Conservation (phyloP, 2,797 vertebrate species). For the Cheirogaleus major region DNA sequence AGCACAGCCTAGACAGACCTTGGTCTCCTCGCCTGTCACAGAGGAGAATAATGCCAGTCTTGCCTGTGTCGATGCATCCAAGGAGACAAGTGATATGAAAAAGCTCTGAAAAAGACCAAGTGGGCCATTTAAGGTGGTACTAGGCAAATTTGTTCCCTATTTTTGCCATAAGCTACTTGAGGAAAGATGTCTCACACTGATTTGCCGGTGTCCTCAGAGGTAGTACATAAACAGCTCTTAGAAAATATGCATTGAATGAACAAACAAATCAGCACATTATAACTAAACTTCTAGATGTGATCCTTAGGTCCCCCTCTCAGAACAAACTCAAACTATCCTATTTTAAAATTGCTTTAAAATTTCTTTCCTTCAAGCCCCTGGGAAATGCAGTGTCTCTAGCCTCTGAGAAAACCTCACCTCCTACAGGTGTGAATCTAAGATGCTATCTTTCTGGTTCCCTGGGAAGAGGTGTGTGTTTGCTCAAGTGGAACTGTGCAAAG, state of each 20-base stretch:
- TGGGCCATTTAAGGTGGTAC: background rate
- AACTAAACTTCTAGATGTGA: background rate
- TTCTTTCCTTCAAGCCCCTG: background rate
- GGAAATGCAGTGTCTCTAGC: background rate
- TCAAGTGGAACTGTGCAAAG: background rate
- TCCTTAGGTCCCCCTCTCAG: background rate
- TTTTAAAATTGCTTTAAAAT: background rate
- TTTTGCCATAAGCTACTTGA: background rate
- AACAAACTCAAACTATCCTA: background rate
- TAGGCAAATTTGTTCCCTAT: background rate
- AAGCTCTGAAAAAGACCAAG: background rate
- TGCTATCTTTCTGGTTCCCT: background rate
- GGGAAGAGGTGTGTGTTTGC: background rate
- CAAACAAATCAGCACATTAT: background rate
- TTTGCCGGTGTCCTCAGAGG: background rate
- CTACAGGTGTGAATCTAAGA: background rate
- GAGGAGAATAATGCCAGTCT: background rate
- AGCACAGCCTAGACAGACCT: background rate
- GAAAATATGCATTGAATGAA: background rate
- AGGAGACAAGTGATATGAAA: background rate
- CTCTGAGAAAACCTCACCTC: conserved; percentile 7
- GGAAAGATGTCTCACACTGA: background rate
- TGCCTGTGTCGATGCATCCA: background rate
- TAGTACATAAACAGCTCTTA: background rate
- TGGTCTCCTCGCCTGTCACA: background rate